Evolutionary conservation across 2,797 vertebrate species (phyloP), one percentile per base, ranked within the genome.

Genomic region (Ateles fusciceps): DNA sequence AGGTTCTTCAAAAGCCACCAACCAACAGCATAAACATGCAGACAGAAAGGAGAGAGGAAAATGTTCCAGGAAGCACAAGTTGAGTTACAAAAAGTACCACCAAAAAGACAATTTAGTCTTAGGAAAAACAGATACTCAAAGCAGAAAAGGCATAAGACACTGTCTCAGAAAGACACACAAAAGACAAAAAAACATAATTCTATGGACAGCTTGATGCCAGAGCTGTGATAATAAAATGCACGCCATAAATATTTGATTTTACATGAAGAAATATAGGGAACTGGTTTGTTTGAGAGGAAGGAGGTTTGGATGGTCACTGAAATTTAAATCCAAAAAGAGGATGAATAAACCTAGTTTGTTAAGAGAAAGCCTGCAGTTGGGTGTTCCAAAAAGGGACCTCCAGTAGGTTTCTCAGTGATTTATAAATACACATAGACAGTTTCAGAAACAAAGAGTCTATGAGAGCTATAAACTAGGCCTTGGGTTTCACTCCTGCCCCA

Each of bases 341-440:
- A 85, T 74, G 39, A 92, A 97, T 92, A 94, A 96, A 80, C 68
- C 4, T 78, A 48, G 48, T 71, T 96, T 95, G 84, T 88, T 95
- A 96, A 83, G 55, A n/a, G 79, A 81, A 89, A 94, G 81, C 19
- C 85, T 79, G 39, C 57, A 94, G 64, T 30, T 83, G 68, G 71
- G 30, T 75, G 36, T 94, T 90, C 88, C 89, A 85, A 88, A 59
- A 95, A 72, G 91, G 50, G 8, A 55, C 61, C 84, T 96, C 72
- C 71, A 91, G 71, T 44, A 74, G 52, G 84, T 59, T 83, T 59
- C 57, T 87, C 39, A 74, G n/a, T 44, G 14, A 72, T 76, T 95
- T 95, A 89, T 89, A 92, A 87, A 92, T 14, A 42, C 22, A 55
- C 36, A 12, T 1, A 21, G 50, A 55, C 42, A 78, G 81, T 72